A percentile compares a stretch with the other conserved stretches of the same genome.
Conservation (phyloP, 2,888 invertebrate genomes). For the Acrobasis consociella region DNA sequence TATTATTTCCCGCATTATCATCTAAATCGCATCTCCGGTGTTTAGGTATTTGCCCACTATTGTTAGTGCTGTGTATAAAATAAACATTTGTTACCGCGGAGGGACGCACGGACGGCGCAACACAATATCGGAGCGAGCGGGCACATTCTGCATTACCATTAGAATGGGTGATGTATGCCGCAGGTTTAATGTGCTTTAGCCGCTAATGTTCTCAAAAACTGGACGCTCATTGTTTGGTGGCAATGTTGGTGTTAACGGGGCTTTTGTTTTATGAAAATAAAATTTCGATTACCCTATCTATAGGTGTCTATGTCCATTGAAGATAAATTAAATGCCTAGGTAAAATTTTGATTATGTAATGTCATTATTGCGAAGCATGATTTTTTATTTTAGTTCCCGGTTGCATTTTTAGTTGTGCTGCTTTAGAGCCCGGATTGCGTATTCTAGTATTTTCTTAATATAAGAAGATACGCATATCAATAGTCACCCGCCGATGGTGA, state of each 20-base stretch:
- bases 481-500: too few relatives aligned
- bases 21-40: conserved; percentile 81
- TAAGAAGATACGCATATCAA: too few relatives aligned
- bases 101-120: conserved; percentile 45
- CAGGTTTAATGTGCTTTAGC: conserved; percentile 21
- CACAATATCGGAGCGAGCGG: conserved; percentile 67
- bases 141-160: conserved; percentile 70
- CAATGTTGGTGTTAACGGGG: neutral
- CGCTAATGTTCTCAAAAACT: conserved; percentile 27
- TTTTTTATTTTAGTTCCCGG: too few relatives aligned
- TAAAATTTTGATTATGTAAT: too few relatives aligned
- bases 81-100: conserved; percentile 81
- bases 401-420: too few relatives aligned
- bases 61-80: conserved; percentile 83
- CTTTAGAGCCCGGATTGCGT: too few relatives aligned
- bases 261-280: too few relatives aligned
- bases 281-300: too few relatives aligned
- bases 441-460: too few relatives aligned
- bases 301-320: too few relatives aligned
- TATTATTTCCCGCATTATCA: conserved; percentile 80
- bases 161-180: conserved; percentile 80
- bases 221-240: conserved; percentile 15
- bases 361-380: too few relatives aligned
- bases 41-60: conserved; percentile 83
- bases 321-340: too few relatives aligned